Evolutionary conservation across 2,888 invertebrate species (phyloP).

Genomic region (Orchesellides sinensis): DNA sequence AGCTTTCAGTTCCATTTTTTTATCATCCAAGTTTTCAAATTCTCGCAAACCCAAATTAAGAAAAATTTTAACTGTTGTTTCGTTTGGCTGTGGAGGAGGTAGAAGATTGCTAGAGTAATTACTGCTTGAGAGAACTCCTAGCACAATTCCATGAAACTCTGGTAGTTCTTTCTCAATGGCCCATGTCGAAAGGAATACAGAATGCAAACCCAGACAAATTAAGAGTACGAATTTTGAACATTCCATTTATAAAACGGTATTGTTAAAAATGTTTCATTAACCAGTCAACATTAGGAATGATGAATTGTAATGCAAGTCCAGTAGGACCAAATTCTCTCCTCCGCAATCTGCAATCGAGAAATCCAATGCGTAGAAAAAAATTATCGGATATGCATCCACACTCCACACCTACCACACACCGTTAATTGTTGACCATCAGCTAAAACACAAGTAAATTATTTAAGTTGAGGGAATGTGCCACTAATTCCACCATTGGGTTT

Average conservation of each 20-base stretch:
- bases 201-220: neutral
- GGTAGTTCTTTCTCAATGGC: conserved; percentile 10
- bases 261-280: neutral
- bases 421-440: no score
- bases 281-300: no score
- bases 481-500: no score
- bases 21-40: conserved; percentile 55
- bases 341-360: no score
- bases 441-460: no score
- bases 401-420: no score
- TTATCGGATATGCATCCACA: no score
- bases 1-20: conserved; percentile 54
- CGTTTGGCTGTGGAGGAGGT: neutral
- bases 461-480: no score
- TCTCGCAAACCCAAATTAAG: conserved; percentile 37
- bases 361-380: no score
- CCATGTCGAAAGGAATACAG: neutral
- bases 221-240: neutral
- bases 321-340: no score
- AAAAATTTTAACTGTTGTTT: neutral
- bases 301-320: no score
- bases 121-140: conserved; percentile 15
- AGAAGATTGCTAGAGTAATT: conserved; percentile 32
- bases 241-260: neutral
- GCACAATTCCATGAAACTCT: conserved; percentile 20